Evolutionary conservation across 2,888 invertebrate species (phyloP).

Genomic region (Lissonota sp.): DNA sequence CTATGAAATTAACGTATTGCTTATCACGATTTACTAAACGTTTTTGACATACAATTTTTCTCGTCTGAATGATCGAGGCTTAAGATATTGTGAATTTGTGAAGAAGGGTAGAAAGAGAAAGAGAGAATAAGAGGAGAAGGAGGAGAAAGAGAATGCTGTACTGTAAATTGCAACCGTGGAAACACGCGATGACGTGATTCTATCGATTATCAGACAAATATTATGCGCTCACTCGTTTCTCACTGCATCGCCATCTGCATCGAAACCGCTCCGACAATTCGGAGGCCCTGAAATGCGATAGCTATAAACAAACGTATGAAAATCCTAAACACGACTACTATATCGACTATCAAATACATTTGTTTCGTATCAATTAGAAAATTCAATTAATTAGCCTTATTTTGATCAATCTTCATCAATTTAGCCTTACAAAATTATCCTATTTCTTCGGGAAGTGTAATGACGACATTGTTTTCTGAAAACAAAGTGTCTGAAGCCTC

Average conservation of each 20-base stretch:
- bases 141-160: conserved; percentile 32
- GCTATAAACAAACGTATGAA: not conserved
- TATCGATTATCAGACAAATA: conserved; percentile 82
- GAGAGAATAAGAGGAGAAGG: conserved; percentile 1
- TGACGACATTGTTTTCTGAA: no score
- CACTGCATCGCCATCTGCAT: conserved; percentile 65
- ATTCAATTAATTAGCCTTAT: no score
- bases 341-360: not conserved
- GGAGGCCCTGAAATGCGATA: conserved; percentile 7
- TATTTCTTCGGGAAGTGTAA: no score
- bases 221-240: conserved; percentile 76
- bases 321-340: not conserved
- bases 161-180: conserved; percentile 51
- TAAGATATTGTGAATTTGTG: not conserved
- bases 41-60: no score
- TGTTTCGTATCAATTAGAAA: not conserved
- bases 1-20: no score
- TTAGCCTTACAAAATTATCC: no score
- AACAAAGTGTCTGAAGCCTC: no score
- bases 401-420: no score
- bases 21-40: no score
- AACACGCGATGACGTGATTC: conserved; percentile 82
- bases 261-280: conserved; percentile 49
- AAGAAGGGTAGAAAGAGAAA: conserved; percentile 13
- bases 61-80: no score